Evolutionary conservation across 2,797 vertebrate species (phyloP).

Genomic region (Pseudopleuronectes americanus): DNA sequence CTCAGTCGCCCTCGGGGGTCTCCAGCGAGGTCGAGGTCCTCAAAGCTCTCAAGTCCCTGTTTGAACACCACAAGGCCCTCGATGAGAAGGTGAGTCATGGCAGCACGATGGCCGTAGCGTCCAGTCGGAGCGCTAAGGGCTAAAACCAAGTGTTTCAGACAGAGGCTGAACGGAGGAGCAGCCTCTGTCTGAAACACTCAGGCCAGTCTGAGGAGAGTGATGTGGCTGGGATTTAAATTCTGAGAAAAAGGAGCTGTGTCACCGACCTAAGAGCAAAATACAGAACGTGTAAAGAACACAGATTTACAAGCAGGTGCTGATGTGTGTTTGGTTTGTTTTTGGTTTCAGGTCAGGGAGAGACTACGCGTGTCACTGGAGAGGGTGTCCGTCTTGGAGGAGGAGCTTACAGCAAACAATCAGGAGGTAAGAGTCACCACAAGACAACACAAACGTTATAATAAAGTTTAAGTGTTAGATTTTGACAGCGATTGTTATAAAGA

Average conservation of each 20-base stretch:
- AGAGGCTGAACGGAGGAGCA: too few relatives aligned
- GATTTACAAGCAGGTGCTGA: not conserved
- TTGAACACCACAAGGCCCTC: conserved; percentile 99
- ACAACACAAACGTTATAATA: not conserved
- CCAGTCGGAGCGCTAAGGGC: too few relatives aligned
- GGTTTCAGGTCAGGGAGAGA: conserved; percentile 94
- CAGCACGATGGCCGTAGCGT: too few relatives aligned
- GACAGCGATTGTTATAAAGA: too few relatives aligned
- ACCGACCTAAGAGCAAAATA: too few relatives aligned
- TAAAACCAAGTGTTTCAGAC: too few relatives aligned
- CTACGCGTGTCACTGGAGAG: conserved; percentile 98
- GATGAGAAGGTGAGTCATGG: conserved; percentile 92
- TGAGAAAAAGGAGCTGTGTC: too few relatives aligned
- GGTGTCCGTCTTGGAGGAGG: conserved; percentile 98
- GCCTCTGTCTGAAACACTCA: too few relatives aligned
- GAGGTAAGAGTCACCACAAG: conserved; percentile 86
- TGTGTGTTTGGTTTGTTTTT: conserved; percentile 56
- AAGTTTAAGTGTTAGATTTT: too few relatives aligned
- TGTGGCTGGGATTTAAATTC: not conserved
- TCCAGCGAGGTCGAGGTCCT: conserved; percentile 99
- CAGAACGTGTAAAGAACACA: too few relatives aligned
- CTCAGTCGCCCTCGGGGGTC: conserved; percentile 97
- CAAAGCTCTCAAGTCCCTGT: conserved; percentile 98
- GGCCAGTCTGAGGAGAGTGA: too few relatives aligned
- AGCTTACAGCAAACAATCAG: conserved; percentile 97